A percentile compares a stretch with the other conserved stretches of the same genome.
These are phyloP conservation scores for Zaprionus tsacasi DNA, from an alignment of 1,140 invertebrate genomes.

Conservation along the genomic window DNA sequence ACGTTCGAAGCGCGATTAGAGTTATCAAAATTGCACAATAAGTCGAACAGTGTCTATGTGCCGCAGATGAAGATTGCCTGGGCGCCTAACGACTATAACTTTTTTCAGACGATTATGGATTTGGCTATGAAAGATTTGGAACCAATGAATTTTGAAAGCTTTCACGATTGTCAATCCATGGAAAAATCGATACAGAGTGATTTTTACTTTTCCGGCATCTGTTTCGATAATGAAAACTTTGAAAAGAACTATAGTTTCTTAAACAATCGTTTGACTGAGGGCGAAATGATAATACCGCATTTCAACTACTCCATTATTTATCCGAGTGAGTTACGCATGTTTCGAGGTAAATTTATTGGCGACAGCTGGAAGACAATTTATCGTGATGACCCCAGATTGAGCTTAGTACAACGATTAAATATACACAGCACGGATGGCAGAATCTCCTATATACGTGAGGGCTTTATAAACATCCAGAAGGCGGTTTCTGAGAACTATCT, in stretches of 20 bases:
- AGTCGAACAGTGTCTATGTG: conserved; percentile 24
- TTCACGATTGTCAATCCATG: conserved; percentile 12
- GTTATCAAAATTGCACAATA: not conserved
- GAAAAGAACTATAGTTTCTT: not conserved
- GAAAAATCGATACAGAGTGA: not conserved
- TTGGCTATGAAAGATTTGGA: not conserved
- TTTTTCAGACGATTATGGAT: conserved; percentile 25
- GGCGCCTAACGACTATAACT: conserved; percentile 32
- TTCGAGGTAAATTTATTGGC: conserved; percentile 15
- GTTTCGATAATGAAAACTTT: conserved; percentile 22
- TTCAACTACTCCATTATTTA: conserved; percentile 53
- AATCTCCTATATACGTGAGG: conserved; percentile 61
- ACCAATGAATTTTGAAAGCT: not conserved
- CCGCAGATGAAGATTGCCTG: conserved; percentile 56
- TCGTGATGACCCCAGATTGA: conserved; percentile 34
- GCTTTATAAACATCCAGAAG: conserved; percentile 58
- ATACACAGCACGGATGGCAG: conserved; percentile 37
- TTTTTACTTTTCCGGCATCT: conserved; percentile 54
- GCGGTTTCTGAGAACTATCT: conserved; percentile 50
- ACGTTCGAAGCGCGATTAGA: not conserved
- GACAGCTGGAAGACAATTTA: conserved; percentile 64
- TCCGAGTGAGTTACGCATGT: conserved; percentile 58
- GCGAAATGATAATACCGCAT: not conserved
- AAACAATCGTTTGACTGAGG: not conserved
- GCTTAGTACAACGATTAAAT: conserved; percentile 16